A percentile compares a stretch with the other conserved stretches of the same genome.
These are phyloP conservation scores for Holothuria glaberrima DNA, from an alignment of 35 echinoderm and acorn worm genomes.

Conservation along the genomic window DNA sequence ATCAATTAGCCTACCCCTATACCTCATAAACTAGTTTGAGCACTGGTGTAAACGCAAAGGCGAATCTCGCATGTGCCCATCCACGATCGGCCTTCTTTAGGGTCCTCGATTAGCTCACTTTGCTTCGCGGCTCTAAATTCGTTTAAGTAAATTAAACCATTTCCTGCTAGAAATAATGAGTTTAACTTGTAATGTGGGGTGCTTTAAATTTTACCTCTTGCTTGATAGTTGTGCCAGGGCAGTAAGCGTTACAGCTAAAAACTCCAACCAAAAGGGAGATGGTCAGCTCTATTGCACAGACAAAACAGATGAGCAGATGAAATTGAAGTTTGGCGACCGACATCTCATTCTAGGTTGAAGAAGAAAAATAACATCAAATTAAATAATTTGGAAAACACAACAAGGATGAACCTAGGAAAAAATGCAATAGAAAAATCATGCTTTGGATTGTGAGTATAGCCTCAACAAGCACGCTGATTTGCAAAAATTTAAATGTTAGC, in stretches of 20 bases:
- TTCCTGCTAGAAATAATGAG: neutral
- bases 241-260: constrained; percentile 23
- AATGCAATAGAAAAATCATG: no score
- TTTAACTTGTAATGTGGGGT: neutral
- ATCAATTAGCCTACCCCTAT: no score
- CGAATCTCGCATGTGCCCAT: no score
- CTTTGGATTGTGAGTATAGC: no score
- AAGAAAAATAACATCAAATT: neutral
- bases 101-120: no score
- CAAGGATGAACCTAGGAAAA: neutral
- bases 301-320: constrained; percentile 14
- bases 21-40: no score
- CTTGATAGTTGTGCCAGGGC: neutral
- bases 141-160: no score
- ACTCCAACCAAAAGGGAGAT: neutral
- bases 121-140: no score
- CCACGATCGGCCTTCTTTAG: no score
- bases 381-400: neutral
- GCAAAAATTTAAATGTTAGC: no score
- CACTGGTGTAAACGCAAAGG: no score
- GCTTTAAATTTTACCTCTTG: neutral
- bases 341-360: neutral
- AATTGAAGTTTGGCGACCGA: neutral
- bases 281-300: neutral
- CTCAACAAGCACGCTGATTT: no score